These are phyloP conservation scores for Xiphorhynchus erythropygius DNA, from an alignment of 2,797 vertebrate species.

Conservation along the genomic window DNA sequence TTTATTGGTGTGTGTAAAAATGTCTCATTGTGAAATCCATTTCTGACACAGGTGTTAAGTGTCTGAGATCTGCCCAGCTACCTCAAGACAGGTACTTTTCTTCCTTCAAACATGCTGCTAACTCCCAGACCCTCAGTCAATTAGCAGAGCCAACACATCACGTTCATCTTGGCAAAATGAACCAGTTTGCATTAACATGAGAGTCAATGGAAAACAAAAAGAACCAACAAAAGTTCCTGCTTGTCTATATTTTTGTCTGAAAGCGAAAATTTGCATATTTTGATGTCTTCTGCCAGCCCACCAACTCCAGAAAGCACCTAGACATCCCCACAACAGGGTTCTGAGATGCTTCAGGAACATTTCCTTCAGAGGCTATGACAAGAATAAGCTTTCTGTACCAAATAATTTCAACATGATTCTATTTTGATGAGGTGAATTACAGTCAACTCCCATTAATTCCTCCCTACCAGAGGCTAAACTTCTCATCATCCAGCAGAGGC, in stretches of 20 bases:
- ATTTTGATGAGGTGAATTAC: background rate
- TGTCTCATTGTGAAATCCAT: background rate
- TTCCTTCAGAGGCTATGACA: background rate
- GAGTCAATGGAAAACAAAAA: background rate
- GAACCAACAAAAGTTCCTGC: background rate
- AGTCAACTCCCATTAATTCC: background rate
- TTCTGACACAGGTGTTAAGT: background rate
- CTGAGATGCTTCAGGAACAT: background rate
- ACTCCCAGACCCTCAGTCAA: background rate
- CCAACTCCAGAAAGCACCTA: constrained; percentile 16
- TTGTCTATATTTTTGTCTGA: constrained; percentile 11
- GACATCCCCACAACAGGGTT: background rate
- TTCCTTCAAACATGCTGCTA: background rate
- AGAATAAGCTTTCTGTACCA: background rate
- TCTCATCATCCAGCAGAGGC: background rate
- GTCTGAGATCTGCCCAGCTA: background rate
- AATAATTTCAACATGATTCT: background rate
- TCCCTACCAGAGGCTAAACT: background rate
- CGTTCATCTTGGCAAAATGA: background rate
- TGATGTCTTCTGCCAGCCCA: background rate
- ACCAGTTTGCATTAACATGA: background rate
- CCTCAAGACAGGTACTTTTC: background rate
- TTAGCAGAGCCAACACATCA: background rate
- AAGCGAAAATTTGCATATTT: background rate
- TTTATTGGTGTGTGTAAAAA: background rate